Base-by-base conservation (phyloP, 1,140 invertebrate species). In the Drosophila truncata region DNA sequence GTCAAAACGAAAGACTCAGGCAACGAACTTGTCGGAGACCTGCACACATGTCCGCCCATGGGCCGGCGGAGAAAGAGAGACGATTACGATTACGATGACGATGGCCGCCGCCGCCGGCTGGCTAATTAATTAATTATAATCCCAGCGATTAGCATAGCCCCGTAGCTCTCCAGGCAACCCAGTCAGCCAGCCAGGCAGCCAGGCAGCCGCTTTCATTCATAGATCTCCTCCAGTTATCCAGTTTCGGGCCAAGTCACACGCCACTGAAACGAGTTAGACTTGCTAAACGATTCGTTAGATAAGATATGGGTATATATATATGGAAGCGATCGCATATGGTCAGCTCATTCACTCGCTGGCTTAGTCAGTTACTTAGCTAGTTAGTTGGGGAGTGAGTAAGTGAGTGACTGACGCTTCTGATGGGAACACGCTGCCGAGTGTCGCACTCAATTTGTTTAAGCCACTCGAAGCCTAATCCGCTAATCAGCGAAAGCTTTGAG, bases 271-370 rank as follows among this genome's bases (percentile, higher is more conserved):
- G 71, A 82, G 86, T 90, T 88, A 81, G 78, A 82, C 82, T 90
- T 88, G 85, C 70, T 88, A 85, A 90, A 84, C 86, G 85, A 90
- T 90, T 85, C 77, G 59, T 90, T 82, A 90, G 85, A 90, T 90
- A 90, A 90, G 86, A 88, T 88, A 73, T 82, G 55, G 47, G 37
- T 50, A 64, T 16, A 18, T 42, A 8, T 50, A 50, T 50, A 33
- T 50, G 54, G 44, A 35, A 16, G 50, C 29, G 16, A 72, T 72
- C 54, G 44, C 44, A 72, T 72, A 72, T 72, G 70, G 70, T 18
- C 67, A 59, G 52, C 65, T 71, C 31, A 63, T 47, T 67, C 49
- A 33, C 67, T 71, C 41, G 25, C 67, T 39, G 65, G 67, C 13
- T 18, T 44, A 52, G 59, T 54, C 16, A 47, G 41, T 69, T 44